Base-by-base conservation (phyloP, 2,888 invertebrate species). In the Caenorhabditis imperialis region DNA sequence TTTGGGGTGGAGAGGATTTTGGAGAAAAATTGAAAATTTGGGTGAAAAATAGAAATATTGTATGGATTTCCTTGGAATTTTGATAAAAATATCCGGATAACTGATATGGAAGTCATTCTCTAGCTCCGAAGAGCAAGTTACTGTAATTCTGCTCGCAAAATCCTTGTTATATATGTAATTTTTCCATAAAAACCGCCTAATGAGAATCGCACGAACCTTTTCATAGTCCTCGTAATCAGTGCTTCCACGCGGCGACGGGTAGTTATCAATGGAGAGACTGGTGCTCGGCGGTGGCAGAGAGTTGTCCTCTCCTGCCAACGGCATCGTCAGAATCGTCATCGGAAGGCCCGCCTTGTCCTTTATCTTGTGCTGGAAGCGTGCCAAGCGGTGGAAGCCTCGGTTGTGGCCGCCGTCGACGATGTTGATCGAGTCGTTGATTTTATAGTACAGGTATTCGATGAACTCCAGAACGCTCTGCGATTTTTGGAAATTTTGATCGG, bases 261-360 rank as follows among this genome's bases (percentile, higher is more conserved):
- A 61, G 8, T 55, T 55, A 18, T 65, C 67, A 1, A 65, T 14
- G 2, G 65, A 65, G 5, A 65, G 33, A n/a, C n/a, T n/a, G n/a
- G n/a, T n/a, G 35, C 55, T 54, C 12, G 77, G 75, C n/a, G 80
- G 80, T 8, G 80, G 77, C 5, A 79, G 60, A 22, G 75, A 77
- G 12, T 72, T 72, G 27, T 80, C 72, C 20, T 80, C 78, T 22
- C 75, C 79, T 16, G 77, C 51, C 18, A 82, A 42, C 0, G 82
- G 82, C 45, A 82, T 75, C 1, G 79, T 75, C 8, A 82, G 67
- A 10, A 79, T 71, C 16, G 80, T 81, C 70, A 81, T 77, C 23
- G 77, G 77, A 2, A 82, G 61, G 37, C 82, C 81, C 23, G 77
- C 57, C 72, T 82, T 82, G 44, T 82, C 82, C 27, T 82, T 82